A percentile compares a stretch with the other conserved stretches of the same genome.
Evolutionary conservation across 2,888 invertebrate species (phyloP).

Genomic region (Chymomyza amoena): DNA sequence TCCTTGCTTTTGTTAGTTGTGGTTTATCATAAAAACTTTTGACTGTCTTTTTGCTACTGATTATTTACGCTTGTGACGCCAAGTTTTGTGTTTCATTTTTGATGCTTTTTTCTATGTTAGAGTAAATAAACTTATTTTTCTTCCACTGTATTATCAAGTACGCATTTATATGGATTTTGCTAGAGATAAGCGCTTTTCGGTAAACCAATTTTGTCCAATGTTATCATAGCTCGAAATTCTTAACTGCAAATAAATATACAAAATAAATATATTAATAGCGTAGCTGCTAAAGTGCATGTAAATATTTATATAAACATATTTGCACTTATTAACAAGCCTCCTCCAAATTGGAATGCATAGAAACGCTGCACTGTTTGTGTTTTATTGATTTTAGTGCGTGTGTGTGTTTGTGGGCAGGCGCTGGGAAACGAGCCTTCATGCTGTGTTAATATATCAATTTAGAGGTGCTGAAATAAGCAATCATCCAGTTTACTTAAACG

Average conservation of each 20-base stretch:
- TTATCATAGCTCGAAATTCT: background rate
- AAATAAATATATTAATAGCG: background rate
- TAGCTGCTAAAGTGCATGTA: background rate
- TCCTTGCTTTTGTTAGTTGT: constrained; percentile 12
- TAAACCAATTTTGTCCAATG: background rate
- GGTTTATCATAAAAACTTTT: constrained; percentile 5
- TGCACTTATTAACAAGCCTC: background rate
- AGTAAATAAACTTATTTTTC: background rate
- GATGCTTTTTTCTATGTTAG: constrained; percentile 6
- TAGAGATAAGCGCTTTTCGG: background rate
- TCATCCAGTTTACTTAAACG: background rate
- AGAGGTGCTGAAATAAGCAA: background rate
- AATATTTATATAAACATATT: background rate
- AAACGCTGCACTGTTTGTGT: background rate
- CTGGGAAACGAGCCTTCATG: background rate
- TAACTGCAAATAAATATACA: background rate
- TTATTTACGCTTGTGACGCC: constrained; percentile 68
- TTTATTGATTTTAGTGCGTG: background rate
- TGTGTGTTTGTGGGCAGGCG: background rate
- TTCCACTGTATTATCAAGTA: constrained; percentile 19
- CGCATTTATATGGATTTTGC: constrained; percentile 4
- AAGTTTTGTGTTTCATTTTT: constrained; percentile 62
- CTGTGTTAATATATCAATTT: background rate
- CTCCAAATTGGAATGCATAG: background rate
- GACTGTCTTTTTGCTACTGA: constrained; percentile 12